Evolutionary conservation across 2,113 vertebrate species (phyloP), one percentile per base, ranked within the genome.

Genomic region (Dasyornis broadbenti): DNA sequence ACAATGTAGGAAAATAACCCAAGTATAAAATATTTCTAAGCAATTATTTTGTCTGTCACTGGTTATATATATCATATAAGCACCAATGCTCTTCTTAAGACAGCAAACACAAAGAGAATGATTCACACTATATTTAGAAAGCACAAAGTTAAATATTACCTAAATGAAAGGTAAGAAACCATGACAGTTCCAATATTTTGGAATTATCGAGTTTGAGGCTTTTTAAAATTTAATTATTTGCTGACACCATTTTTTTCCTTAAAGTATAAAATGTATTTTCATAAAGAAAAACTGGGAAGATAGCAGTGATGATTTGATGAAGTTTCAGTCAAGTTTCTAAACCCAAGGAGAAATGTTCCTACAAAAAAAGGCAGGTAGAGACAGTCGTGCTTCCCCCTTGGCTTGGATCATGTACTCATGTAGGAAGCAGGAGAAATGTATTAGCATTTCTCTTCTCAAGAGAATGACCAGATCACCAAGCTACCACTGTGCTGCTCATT

Each of bases 51-150:
- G 84, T 82, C 65, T 52, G 64, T 86, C 69, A 75, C 54, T 95
- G 68, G 70, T 86, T 96, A 96, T 87, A 90, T 91, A 96, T 92
- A 96, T 73, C 94, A 91, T 49, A 83, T 79, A 91, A 90, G 64
- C 72, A 93, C 81, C 93, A 63, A 95, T 37, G 83, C 65, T 64
- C 42, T 73, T 53, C 66, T 70, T 88, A 59, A 80, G 75, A 92
- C 57, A 45, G 47, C 63, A 88, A n/a, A 96, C 24, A 49, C 94
- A 82, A 44, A 42, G n/a, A 84, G 64, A 86, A 95, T 89, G 27
- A 92, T 71, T 89, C 84, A 57, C 5, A 1, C 49, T 73, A 0
- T 35, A 61, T 35, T 81, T 86, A 75, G 81, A 94, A 78, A 76
- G 37, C 70, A 92, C 39, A 61, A 89, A 76, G 11, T 33, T 64